Evolutionary conservation across 2,113 vertebrate species (phyloP).

Genomic region (Columba livia): DNA sequence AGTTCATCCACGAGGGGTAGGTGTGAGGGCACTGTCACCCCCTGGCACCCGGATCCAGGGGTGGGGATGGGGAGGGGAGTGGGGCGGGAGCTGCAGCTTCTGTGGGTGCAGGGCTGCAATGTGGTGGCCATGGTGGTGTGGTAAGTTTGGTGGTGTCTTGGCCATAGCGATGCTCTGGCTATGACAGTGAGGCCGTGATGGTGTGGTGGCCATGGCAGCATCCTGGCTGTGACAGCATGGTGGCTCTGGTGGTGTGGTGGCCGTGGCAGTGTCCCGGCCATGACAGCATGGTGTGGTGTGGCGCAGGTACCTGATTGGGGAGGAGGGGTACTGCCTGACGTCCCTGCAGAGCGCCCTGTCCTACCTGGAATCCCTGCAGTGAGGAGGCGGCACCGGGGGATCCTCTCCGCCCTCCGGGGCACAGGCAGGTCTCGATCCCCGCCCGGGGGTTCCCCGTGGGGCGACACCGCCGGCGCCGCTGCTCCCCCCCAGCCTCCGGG

Average conservation of each 20-base stretch:
- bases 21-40: neutral
- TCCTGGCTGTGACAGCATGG: neutral
- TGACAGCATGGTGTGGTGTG: neutral
- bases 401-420: neutral
- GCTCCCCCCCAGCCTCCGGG: accelerated
- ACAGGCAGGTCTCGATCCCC: neutral
- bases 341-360: conserved; percentile 92
- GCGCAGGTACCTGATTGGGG: conserved; percentile 90
- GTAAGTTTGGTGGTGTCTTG: neutral
- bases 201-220: neutral
- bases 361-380: conserved; percentile 85
- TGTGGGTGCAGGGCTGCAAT: neutral
- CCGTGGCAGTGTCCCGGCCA: neutral
- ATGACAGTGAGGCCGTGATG: no score
- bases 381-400: neutral
- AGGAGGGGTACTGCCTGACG: conserved; percentile 95
- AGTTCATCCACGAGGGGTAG: conserved; percentile 96
- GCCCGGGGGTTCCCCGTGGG: neutral
- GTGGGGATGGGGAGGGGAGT: neutral
- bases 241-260: neutral
- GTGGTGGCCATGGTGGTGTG: neutral
- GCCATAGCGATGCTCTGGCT: neutral
- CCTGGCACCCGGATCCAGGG: no score
- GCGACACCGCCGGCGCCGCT: no score
- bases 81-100: neutral